Evolutionary conservation across 1,140 invertebrate species (phyloP), one percentile per base, ranked within the genome.

Genomic region (Drosophila sp.): DNA sequence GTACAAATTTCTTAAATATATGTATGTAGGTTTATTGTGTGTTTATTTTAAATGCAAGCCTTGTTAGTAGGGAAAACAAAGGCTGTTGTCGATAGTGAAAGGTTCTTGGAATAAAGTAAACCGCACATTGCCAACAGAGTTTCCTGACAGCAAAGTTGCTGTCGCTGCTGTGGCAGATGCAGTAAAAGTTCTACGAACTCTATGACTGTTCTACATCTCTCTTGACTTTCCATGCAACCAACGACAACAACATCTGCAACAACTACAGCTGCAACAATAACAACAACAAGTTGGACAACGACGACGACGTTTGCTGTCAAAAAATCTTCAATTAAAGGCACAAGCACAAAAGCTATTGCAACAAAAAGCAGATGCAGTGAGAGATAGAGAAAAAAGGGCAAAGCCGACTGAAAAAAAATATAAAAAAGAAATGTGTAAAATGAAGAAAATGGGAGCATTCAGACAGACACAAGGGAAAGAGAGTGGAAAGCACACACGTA

Each of bases 291-390:
- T 34, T 6, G n/a, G 9, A 41, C 13, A 5, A 41, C 29, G 54
- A 57, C 82, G 80, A 78, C 82, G 82, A 86, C 82, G 78, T 86
- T 86, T 71, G 81, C 81, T 86, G 81, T 86, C 82, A 86, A 86
- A 86, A 86, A 86, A 81, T 86, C 81, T 86, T 86, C 81, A 86
- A 86, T 86, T 86, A 86, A 86, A 86, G 78, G 81, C 81, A 83
- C 78, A 87, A 86, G 81, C 81, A 86, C 81, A 86, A 86, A 86
- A 87, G 82, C 82, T 72, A 74, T 78, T 51, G 81, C 81, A 69
- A 66, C 50, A 67, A 66, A 80, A 72, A 64, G n/a, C 43, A 48
- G 16, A 41, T 32, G 34, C 45, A 62, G 4, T 29, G 9, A 46
- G 4, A 38, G 67, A 41, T 70, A 41, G 9, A 46, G 4, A 38